Percentiles rank a stretch among this genome's conserved stretches.
These are phyloP conservation scores for Rhagonycha lutea DNA, from an alignment of 2,888 invertebrate genomes.

Conservation along the genomic window DNA sequence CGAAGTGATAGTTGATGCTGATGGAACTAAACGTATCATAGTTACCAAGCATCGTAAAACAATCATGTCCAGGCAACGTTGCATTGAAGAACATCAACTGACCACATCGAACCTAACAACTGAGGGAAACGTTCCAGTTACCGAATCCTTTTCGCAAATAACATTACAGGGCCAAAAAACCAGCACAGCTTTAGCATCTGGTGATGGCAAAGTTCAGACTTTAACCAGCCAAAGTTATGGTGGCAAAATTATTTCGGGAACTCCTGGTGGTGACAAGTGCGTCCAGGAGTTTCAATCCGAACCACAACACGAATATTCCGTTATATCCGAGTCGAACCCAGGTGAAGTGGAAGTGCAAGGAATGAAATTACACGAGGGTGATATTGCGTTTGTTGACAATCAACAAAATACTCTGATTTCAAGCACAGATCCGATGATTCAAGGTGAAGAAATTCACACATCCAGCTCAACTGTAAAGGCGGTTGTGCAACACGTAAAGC, in stretches of 20 bases:
- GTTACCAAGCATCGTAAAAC: conserved; percentile 74
- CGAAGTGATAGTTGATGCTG: conserved; percentile 78
- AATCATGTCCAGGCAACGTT: conserved; percentile 68
- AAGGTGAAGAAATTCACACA: conserved; percentile 57
- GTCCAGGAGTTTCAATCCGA: conserved; percentile 69
- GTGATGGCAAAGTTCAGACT: conserved; percentile 66
- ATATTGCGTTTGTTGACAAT: conserved; percentile 50
- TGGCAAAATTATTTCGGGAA: conserved; percentile 65
- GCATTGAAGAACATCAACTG: conserved; percentile 65
- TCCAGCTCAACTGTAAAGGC: conserved; percentile 76
- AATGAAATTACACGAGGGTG: conserved; percentile 53
- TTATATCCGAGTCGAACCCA: conserved; percentile 62
- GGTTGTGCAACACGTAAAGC: conserved; percentile 80
- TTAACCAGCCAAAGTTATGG: conserved; percentile 67
- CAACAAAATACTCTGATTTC: conserved; percentile 46
- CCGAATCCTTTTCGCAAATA: conserved; percentile 69
- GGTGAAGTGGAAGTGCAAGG: conserved; percentile 49
- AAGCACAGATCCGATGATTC: conserved; percentile 38
- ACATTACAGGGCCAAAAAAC: conserved; percentile 69
- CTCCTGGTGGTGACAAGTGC: conserved; percentile 66
- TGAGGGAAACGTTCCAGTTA: conserved; percentile 61
- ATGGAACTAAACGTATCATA: conserved; percentile 80
- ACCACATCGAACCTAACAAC: conserved; percentile 60
- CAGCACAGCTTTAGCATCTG: conserved; percentile 61
- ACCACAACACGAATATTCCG: conserved; percentile 63